Evolutionary conservation across 2,888 invertebrate genomes (phyloP).

Genomic region (Apantesis nais): DNA sequence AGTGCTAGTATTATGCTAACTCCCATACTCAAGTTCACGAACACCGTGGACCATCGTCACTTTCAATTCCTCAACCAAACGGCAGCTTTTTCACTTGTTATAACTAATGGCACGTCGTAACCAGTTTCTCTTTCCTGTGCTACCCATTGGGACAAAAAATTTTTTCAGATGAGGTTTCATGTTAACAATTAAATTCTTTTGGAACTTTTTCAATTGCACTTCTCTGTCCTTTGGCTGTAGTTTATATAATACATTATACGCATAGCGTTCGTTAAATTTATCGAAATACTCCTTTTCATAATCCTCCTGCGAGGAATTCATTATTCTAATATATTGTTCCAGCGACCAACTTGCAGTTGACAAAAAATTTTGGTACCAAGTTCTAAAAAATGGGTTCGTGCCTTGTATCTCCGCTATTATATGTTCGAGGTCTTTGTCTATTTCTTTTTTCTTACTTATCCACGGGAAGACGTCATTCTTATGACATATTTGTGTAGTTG

Average conservation of each 20-base stretch:
- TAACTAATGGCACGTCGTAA: slow-evolving; percentile 5
- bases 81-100: not conserved
- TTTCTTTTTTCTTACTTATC: slow-evolving; percentile 8
- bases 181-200: not conserved
- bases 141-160: not conserved
- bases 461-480: slow-evolving; percentile 10
- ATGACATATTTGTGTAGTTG: slow-evolving; percentile 3
- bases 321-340: slow-evolving; percentile 7
- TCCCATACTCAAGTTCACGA: no score
- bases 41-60: no score
- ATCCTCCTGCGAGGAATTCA: slow-evolving; percentile 10
- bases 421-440: slow-evolving; percentile 3
- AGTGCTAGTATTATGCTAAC: not conserved
- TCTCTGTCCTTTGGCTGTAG: not conserved
- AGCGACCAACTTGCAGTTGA: not conserved
- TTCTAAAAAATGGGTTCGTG: not conserved
- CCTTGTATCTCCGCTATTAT: slow-evolving; percentile 1
- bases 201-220: slow-evolving; percentile 1
- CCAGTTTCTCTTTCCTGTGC: not conserved
- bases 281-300: slow-evolving; percentile 5
- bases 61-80: not conserved
- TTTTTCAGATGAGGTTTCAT: slow-evolving; percentile 16
- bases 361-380: slow-evolving; percentile 3
- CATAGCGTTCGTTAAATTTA: slow-evolving; percentile 2
- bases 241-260: not conserved